A percentile compares a stretch with the other conserved stretches of the same genome.
Conservation (phyloP, 2,888 invertebrate species). For the Cybosia mesomella region DNA sequence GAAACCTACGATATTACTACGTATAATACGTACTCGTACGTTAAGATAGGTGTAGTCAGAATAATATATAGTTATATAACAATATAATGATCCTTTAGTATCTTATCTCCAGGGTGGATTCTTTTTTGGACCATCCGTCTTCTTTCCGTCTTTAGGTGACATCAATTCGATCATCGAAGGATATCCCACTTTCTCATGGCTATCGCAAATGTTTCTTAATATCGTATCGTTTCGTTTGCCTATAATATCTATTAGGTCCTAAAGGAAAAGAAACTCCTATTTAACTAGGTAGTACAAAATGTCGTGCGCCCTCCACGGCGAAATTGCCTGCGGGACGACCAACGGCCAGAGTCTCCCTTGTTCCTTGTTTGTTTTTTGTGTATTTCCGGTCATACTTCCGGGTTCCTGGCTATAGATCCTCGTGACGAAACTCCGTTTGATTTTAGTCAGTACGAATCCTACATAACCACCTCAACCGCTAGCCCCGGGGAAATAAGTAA, state of each 20-base stretch:
- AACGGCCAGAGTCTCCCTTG: background rate
- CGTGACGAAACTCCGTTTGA: background rate
- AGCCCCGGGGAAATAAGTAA: background rate
- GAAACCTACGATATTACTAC: slow-evolving; percentile 18
- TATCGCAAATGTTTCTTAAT: slow-evolving; percentile 59
- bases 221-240: slow-evolving; percentile 60
- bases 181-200: slow-evolving; percentile 49
- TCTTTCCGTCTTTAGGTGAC: slow-evolving; percentile 22
- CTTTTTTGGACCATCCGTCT: slow-evolving; percentile 22
- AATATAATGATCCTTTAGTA: background rate
- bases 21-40: slow-evolving; percentile 5
- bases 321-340: background rate
- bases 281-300: background rate
- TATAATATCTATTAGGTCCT: slow-evolving; percentile 71
- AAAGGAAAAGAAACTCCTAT: slow-evolving; percentile 35
- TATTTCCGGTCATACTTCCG: too few relatives aligned
- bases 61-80: background rate
- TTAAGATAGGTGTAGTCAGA: slow-evolving; percentile 8
- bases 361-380: too few relatives aligned
- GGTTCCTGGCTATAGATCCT: too few relatives aligned
- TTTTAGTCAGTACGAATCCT: background rate
- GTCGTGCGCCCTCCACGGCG: background rate
- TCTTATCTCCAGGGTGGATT: slow-evolving; percentile 59
- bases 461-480: background rate
- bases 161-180: slow-evolving; percentile 54